These are phyloP conservation scores for Ceratosolen solmsi DNA, from an alignment of 1,140 invertebrate genomes.

Conservation along the genomic window DNA sequence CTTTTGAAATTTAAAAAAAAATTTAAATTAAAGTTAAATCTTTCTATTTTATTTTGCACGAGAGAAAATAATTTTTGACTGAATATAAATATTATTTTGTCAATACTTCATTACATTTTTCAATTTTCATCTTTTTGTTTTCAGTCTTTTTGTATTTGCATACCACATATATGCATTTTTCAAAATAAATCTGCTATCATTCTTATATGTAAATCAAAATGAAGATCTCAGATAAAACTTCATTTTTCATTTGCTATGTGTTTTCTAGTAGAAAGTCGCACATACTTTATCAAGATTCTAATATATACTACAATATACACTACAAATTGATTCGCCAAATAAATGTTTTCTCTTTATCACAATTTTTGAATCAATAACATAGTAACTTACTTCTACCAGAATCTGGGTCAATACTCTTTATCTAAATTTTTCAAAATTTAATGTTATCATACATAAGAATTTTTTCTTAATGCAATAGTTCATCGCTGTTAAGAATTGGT, in stretches of 20 bases:
- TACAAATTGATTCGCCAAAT: neutral
- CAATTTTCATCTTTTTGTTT: neutral
- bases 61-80: slow-evolving; percentile 33
- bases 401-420: neutral
- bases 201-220: neutral
- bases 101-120: slow-evolving; percentile 8
- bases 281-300: neutral
- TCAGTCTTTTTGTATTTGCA: slow-evolving; percentile 41
- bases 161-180: slow-evolving; percentile 3
- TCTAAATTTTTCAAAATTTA: neutral
- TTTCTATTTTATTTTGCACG: slow-evolving; percentile 11
- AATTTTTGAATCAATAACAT: slow-evolving; percentile 13
- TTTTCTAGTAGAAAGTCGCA: slow-evolving; percentile 1
- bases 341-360: slow-evolving; percentile 16
- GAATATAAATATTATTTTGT: slow-evolving; percentile 13
- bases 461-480: slow-evolving; percentile 23
- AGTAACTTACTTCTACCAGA: neutral
- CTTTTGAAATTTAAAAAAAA: too few relatives aligned
- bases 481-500: slow-evolving; percentile 37
- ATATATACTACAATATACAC: neutral
- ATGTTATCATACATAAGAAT: neutral
- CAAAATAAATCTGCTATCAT: neutral
- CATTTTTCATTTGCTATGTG: too few relatives aligned
- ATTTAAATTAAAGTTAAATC: neutral
- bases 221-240: neutral